Evolutionary conservation across 2,113 vertebrate species (phyloP).

Genomic region (Corythoichthys intestinalis): DNA sequence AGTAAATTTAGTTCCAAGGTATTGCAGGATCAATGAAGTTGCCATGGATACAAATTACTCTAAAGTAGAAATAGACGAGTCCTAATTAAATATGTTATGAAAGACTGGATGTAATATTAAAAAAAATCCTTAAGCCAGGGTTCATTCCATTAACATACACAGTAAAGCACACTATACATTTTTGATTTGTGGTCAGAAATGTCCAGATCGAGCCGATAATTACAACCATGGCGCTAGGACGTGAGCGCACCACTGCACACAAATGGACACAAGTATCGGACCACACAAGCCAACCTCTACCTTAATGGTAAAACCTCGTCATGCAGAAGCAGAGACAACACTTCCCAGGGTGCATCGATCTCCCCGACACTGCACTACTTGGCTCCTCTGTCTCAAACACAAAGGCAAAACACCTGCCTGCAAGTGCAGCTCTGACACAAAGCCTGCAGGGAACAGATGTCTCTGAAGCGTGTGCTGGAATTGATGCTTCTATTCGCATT

Average conservation of each 20-base stretch:
- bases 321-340: conserved; percentile 53
- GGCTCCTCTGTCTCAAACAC: conserved; percentile 49
- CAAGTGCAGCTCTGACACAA: conserved; percentile 50
- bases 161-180: neutral
- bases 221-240: neutral
- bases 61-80: neutral
- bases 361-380: conserved; percentile 31
- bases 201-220: neutral
- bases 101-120: neutral
- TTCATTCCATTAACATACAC: neutral
- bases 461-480: conserved; percentile 49
- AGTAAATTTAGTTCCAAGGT: neutral
- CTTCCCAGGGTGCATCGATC: conserved; percentile 56
- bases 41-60: neutral
- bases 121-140: no score
- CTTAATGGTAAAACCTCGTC: conserved; percentile 49
- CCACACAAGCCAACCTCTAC: conserved; percentile 44
- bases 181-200: neutral
- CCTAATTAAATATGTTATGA: neutral
- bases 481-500: conserved; percentile 47
- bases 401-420: conserved; percentile 59
- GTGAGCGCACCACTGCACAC: neutral
- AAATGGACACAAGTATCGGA: conserved; percentile 37
- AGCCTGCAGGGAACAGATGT: conserved; percentile 59
- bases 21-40: neutral